Base-by-base conservation (phyloP, 2,797 vertebrate species). In the Protosalanx chinensis region DNA sequence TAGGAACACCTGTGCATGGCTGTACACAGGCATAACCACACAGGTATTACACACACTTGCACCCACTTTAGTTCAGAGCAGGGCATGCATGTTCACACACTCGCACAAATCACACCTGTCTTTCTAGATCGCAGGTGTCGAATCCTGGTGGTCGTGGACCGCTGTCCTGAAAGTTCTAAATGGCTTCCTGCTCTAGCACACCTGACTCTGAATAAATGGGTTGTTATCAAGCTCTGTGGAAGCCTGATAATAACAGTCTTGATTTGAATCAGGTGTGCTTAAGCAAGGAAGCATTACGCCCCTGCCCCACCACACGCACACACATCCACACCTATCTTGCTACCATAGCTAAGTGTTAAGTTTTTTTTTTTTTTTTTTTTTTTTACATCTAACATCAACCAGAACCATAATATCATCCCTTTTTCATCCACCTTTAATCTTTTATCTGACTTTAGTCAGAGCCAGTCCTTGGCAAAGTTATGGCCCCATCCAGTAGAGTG, bases 271-370 rank as follows among this genome's bases (percentile, higher is more conserved):
- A 27, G 23, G 23, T 27, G 23, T 27, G 23, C 23, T 27, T 1
- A 27, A 27, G 23, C 23, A 27, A 27, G 23, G 23, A 27, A 27
- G 23, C 23, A 27, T 27, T 27, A 27, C 23, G 23, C 23, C 23
- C 23, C 23, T 27, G 23, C 23, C 23, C 23, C 23, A 27, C 23
- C 23, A 27, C 23, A 27, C 23, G 23, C 23, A 27, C 23, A 27
- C 23, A 27, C 23, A 27, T 27, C 23, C 23, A 27, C 23, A 27
- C 23, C 23, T 1, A 27, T 27, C 23, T 27, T 27, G 80, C 86
- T 89, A 73, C 69, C 3, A 2, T 81, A 85, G 85, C 87, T 79
- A 37, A 51, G 35, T 51, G n/a, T n/a, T n/a, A n/a, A n/a, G n/a
- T n/a, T n/a, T n/a, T n/a, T n/a, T n/a, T n/a, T n/a, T n/a, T n/a